phyloP scores from a whole-genome alignment of 2,113 vertebrate genomes.

The Porphyrio hochstetteri region DNA sequence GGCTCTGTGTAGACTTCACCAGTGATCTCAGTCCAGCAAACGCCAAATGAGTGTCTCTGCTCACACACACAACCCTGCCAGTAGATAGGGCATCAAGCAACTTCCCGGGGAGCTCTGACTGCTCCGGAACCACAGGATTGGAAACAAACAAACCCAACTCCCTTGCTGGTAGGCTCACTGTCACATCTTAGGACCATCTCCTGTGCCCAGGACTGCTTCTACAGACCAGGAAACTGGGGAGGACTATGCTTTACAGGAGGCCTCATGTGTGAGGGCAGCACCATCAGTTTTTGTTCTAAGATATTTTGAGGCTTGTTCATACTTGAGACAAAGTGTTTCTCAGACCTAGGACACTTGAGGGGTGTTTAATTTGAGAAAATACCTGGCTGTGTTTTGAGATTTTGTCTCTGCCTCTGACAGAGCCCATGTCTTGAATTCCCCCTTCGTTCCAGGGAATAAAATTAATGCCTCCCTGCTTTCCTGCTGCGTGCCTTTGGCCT shows the following conservation, averaged over 20 bases:
- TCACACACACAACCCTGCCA: background rate
- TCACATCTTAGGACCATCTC: background rate
- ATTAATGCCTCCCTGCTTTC: background rate
- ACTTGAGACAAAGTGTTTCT: background rate
- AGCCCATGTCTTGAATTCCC: background rate
- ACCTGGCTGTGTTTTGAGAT: background rate
- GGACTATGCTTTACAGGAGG: background rate
- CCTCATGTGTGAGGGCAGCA: background rate
- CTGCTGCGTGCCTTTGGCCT: background rate
- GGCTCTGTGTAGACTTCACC: background rate
- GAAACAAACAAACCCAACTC: background rate
- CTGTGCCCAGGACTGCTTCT: background rate
- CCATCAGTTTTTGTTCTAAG: background rate
- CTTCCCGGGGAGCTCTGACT: background rate
- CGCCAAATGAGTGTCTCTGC: background rate
- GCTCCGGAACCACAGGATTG: background rate
- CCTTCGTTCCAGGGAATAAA: background rate
- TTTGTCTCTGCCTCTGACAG: background rate
- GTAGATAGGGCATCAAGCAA: background rate
- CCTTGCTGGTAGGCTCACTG: background rate
- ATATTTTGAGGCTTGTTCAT: slow-evolving; percentile 1
- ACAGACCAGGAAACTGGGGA: background rate
- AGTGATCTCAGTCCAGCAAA: background rate
- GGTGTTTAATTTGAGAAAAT: slow-evolving; percentile 14
- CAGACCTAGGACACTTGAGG: background rate